Percentiles rank a stretch among this genome's conserved stretches.
These are phyloP conservation scores for Zapus hudsonius DNA, from an alignment of 2,113 vertebrate genomes.

Conservation along the genomic window DNA sequence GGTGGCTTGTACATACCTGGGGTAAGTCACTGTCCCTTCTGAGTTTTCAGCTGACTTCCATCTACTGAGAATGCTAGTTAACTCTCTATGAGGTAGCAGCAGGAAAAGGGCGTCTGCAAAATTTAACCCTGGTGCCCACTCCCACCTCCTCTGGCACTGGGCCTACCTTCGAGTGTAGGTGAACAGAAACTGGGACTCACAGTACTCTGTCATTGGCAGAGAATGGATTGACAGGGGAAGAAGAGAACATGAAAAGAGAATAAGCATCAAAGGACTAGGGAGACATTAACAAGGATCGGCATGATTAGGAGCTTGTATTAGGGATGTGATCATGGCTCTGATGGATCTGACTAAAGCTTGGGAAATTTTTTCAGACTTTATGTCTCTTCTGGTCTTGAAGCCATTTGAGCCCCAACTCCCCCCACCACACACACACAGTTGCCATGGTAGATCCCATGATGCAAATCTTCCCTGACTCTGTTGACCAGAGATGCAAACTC, in stretches of 20 bases:
- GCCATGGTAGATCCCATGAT: background rate
- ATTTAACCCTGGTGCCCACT: background rate
- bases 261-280: background rate
- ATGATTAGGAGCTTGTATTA: background rate
- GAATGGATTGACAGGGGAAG: background rate
- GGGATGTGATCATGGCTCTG: background rate
- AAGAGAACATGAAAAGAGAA: background rate
- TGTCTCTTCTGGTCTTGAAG: background rate
- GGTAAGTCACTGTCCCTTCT: constrained; percentile 5
- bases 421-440: background rate
- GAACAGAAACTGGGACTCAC: background rate
- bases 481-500: background rate
- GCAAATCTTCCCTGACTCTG: background rate
- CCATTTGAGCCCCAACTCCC: background rate
- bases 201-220: background rate
- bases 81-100: background rate
- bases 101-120: background rate
- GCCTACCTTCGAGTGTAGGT: background rate
- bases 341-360: background rate
- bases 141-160: background rate
- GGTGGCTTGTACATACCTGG: background rate
- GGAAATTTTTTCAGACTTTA: background rate
- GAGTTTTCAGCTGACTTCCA: background rate
- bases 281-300: background rate
- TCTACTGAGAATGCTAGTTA: background rate